Conservation (phyloP, 2,113 vertebrate species). For the Rhadina sibilatrix region DNA sequence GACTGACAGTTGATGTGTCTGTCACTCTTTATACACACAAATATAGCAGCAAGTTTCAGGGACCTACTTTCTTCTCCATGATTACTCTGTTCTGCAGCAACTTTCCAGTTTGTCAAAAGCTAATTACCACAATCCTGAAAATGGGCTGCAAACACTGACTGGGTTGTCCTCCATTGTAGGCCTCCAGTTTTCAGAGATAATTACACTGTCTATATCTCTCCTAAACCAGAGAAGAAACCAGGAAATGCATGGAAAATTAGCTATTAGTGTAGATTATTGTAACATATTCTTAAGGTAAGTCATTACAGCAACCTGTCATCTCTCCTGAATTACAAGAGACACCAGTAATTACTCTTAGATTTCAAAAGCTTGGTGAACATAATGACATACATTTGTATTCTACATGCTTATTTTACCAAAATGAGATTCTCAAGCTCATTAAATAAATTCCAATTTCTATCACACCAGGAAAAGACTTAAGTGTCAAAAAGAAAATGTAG, state of each 20-base stretch:
- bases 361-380: not conserved
- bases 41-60: not conserved
- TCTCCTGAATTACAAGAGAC: not conserved
- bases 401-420: slow-evolving; percentile 21
- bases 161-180: not conserved
- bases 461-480: slow-evolving; percentile 1
- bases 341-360: not conserved
- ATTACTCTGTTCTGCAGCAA: not conserved
- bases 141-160: not conserved
- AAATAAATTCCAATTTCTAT: slow-evolving; percentile 49
- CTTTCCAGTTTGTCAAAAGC: not conserved
- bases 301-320: not conserved
- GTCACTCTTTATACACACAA: not conserved
- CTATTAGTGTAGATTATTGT: not conserved
- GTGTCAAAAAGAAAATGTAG: slow-evolving; percentile 11
- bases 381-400: slow-evolving; percentile 1
- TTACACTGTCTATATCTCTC: not conserved
- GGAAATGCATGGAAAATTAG: not conserved
- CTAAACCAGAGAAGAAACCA: not conserved
- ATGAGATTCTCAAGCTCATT: slow-evolving; percentile 22
- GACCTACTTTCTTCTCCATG: not conserved
- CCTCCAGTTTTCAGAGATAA: not conserved
- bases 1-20: not conserved
- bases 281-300: not conserved
- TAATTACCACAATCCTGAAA: not conserved